phyloP scores from a whole-genome alignment of 1,140 invertebrate species.

The Pogonomyrmex californicus region DNA sequence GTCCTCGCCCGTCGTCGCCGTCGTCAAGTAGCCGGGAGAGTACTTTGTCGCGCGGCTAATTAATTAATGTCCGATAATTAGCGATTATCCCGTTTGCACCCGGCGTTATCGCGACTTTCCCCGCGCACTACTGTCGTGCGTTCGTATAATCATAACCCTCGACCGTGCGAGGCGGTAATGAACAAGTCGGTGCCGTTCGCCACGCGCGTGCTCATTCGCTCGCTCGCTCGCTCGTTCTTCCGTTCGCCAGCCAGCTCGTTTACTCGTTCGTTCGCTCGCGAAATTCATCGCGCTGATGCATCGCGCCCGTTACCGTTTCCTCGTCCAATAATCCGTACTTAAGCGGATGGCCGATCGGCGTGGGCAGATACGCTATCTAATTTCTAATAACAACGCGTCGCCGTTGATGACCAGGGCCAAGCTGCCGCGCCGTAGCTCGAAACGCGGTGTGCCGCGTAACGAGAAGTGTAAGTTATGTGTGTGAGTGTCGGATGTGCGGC shows the following conservation, averaged over 20 bases:
- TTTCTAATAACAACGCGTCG: constrained; percentile 74
- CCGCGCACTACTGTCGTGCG: constrained; percentile 46
- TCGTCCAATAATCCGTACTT: constrained; percentile 45
- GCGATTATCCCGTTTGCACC: constrained; percentile 68
- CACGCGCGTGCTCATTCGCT: background rate
- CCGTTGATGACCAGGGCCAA: constrained; percentile 67
- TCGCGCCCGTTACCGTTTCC: constrained; percentile 33
- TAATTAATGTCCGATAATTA: constrained; percentile 76
- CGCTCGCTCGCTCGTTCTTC: background rate
- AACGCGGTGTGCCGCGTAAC: constrained; percentile 71
- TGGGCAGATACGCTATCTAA: constrained; percentile 69
- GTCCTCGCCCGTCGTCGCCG: background rate
- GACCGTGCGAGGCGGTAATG: constrained; percentile 11
- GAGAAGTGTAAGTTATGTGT: constrained; percentile 64
- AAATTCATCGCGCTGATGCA: constrained; percentile 17
- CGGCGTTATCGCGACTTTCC: constrained; percentile 61
- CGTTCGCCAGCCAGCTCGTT: background rate
- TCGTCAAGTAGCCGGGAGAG: constrained; percentile 29
- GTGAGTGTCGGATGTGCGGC: constrained; percentile 51
- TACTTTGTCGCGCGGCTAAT: constrained; percentile 63
- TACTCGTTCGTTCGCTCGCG: background rate
- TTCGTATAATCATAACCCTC: constrained; percentile 48
- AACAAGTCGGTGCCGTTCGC: constrained; percentile 31
- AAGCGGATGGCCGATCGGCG: constrained; percentile 60
- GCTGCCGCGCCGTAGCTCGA: constrained; percentile 59